phyloP scores from a whole-genome alignment of 2,797 vertebrate species.

The Phoxinus dragarum region DNA sequence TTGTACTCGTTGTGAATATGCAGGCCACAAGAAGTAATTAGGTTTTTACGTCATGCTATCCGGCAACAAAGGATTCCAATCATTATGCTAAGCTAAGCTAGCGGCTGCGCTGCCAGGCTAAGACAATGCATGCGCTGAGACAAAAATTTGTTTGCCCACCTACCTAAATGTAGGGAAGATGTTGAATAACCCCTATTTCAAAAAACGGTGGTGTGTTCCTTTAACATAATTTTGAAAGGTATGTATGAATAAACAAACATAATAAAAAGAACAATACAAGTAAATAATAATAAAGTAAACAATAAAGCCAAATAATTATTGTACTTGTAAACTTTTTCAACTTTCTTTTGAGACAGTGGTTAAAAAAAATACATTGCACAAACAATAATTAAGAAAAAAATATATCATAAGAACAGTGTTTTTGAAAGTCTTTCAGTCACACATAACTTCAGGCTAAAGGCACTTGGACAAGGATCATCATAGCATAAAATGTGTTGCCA shows the following conservation, averaged over 20 bases:
- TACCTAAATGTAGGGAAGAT: too few relatives aligned
- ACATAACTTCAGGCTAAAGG: constrained; percentile 55
- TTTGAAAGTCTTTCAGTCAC: constrained; percentile 41
- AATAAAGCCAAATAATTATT: background rate
- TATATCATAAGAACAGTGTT: background rate
- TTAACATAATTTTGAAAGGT: background rate
- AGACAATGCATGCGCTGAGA: too few relatives aligned
- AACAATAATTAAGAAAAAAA: background rate
- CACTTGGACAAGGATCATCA: constrained; percentile 55
- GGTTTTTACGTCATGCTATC: too few relatives aligned
- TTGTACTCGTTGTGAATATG: too few relatives aligned
- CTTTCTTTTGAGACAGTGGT: background rate
- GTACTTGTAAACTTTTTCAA: background rate
- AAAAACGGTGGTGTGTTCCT: too few relatives aligned
- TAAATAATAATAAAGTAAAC: background rate
- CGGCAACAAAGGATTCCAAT: too few relatives aligned
- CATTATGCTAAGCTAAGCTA: too few relatives aligned
- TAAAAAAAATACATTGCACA: background rate
- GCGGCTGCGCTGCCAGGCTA: too few relatives aligned
- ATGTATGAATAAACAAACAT: background rate
- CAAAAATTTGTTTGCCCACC: too few relatives aligned
- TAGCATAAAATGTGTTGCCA: constrained; percentile 64
- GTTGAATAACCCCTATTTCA: too few relatives aligned
- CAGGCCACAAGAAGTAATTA: too few relatives aligned
- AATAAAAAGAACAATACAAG: background rate